A percentile compares a stretch with the other conserved stretches of the same genome.
Conservation (phyloP, 1,140 invertebrate species). For the Akabosia matsudoensis region DNA sequence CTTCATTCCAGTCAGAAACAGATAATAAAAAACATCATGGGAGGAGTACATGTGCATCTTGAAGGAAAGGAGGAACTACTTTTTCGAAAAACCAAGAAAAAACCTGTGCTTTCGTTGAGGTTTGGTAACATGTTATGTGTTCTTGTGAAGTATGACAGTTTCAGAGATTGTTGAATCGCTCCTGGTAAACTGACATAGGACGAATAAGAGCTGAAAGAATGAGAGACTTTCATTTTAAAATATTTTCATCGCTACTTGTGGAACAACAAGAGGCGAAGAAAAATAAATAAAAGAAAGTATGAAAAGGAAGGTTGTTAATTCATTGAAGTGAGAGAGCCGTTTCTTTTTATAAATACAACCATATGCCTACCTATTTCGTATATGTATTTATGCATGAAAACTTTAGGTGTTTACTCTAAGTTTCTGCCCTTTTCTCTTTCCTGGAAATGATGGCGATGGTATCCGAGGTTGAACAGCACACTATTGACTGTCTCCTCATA, state of each 20-base stretch:
- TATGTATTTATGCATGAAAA: too few species aligned
- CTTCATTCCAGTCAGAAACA: neutral
- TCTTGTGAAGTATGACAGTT: neutral
- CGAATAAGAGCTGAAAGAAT: neutral
- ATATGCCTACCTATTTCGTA: too few species aligned
- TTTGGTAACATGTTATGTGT: too few species aligned
- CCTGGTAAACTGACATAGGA: constrained; percentile 1
- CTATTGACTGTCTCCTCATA: too few species aligned
- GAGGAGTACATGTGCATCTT: constrained; percentile 1
- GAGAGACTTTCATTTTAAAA: neutral
- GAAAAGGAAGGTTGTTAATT: neutral
- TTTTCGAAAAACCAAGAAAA: neutral
- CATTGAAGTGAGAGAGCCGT: neutral
- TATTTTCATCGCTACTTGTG: too few species aligned
- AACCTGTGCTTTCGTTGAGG: too few species aligned
- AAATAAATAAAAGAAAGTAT: neutral
- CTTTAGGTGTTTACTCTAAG: too few species aligned
- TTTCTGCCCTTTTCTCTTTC: too few species aligned
- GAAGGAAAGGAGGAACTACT: neutral
- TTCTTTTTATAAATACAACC: too few species aligned
- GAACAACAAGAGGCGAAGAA: neutral
- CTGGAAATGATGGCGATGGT: too few species aligned
- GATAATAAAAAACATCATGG: constrained; percentile 1
- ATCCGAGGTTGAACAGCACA: too few species aligned
- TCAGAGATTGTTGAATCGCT: neutral